Base-by-base conservation (phyloP, 2,113 vertebrate genomes). In the Lates calcarifer region DNA sequence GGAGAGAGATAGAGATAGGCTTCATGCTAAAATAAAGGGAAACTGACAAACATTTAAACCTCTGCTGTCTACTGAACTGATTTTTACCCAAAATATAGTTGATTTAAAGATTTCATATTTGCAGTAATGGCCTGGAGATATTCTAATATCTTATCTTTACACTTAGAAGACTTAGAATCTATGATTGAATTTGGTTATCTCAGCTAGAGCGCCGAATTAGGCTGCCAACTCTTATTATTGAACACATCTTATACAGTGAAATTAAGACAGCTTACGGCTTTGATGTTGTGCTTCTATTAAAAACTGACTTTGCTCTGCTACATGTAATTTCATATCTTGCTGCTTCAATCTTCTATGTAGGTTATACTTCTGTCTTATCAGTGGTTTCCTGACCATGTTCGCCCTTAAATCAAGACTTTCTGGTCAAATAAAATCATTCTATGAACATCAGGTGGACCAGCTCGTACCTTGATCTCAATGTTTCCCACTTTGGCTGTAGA, bases 401-500 rank as follows among this genome's bases (percentile, higher is more conserved):
- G 0, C 24, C 20, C 15, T 3, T 0, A 67, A 56, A 41, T 47
- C 6, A 14, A 20, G 20, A 28, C 13, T 13, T 26, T 43, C 47
- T 56, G 10, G 18, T 61, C 18, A 1, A 49, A 18, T 1, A 2
- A 63, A 20, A 33, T 28, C 3, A 14, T 11, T 49, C 26, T 5
- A 31, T 9, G 3, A 29, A n/a, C 35, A 67, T 28, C 11, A 33
- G 37, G 5, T 22, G 49, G 73, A 57, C 13, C 9, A 4, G n/a
- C 39, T 57, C 92, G 94, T 97, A 99, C 98, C 98, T 99, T 99
- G 93, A 99, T 99, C 94, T 99, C 98, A 90, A 99, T 99, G 95
- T 99, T 99, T 93, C 98, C 98, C 92, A 99, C 98, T 99, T 99
- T 99, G 91, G 98, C 96, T 77, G 98, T 98, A 76, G 98, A 99